A percentile compares a stretch with the other conserved stretches of the same genome.
Evolutionary conservation across 2,797 vertebrate genomes (phyloP).

Genomic region (Scolopax bukidnonensis): DNA sequence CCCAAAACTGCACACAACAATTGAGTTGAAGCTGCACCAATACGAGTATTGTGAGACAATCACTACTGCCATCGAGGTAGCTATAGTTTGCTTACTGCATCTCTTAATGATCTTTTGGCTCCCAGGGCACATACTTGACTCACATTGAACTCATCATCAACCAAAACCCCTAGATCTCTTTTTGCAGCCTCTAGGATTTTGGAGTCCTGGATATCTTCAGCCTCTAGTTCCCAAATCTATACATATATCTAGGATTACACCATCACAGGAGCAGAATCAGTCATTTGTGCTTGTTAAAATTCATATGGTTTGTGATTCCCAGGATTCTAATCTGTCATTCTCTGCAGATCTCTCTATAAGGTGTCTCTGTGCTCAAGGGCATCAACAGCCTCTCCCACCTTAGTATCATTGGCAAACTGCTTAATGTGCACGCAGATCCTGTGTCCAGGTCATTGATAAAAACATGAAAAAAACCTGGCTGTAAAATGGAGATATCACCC

Average conservation of each 20-base stretch:
- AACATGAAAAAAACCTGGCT: not conserved
- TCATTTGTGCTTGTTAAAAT: not conserved
- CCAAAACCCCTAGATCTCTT: not conserved
- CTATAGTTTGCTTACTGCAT: not conserved
- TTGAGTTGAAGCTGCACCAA: not conserved
- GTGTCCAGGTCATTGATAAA: not conserved
- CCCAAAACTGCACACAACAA: not conserved
- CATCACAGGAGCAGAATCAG: not conserved
- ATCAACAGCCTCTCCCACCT: not conserved
- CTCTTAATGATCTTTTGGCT: not conserved
- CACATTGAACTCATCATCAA: not conserved
- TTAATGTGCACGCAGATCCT: fast-evolving
- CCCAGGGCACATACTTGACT: not conserved
- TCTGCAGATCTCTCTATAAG: not conserved
- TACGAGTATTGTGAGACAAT: not conserved
- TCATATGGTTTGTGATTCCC: not conserved
- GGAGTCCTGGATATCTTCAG: not conserved
- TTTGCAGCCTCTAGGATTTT: not conserved
- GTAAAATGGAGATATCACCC: not conserved
- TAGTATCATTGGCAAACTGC: not conserved
- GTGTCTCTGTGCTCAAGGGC: not conserved
- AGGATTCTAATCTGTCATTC: not conserved
- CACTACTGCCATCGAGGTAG: not conserved
- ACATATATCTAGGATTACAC: not conserved
- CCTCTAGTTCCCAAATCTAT: not conserved